Evolutionary conservation across 1,140 invertebrate genomes (phyloP).

Genomic region (Parapsyche elsis): DNA sequence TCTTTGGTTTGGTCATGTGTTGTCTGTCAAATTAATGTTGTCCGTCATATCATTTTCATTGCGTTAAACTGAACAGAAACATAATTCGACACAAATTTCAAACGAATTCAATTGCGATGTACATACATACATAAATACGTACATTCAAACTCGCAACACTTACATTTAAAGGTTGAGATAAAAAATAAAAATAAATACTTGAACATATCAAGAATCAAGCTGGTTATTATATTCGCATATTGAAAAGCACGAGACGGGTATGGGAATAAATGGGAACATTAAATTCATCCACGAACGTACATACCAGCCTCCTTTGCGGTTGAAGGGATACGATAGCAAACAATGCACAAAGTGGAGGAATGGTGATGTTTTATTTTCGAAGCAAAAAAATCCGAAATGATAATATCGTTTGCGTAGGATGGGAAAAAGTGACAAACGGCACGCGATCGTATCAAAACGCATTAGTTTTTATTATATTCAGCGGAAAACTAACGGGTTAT

Average conservation of each 20-base stretch:
- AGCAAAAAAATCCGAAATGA: too few relatives aligned
- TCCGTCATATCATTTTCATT: not conserved
- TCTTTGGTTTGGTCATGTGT: constrained; percentile 7
- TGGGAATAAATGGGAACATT: too few relatives aligned
- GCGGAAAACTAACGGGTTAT: not conserved
- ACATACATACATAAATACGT: too few relatives aligned
- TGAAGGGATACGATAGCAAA: not conserved
- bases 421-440: not conserved
- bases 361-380: not conserved
- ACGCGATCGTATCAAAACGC: constrained; percentile 14
- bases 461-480: constrained; percentile 22
- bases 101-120: too few relatives aligned
- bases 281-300: too few relatives aligned
- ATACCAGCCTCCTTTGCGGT: not conserved
- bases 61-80: not conserved
- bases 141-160: too few relatives aligned
- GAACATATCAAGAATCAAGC: too few relatives aligned
- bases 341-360: constrained; percentile 2
- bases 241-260: too few relatives aligned
- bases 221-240: too few relatives aligned
- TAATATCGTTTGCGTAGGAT: not conserved
- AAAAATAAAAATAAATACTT: too few relatives aligned
- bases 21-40: not conserved
- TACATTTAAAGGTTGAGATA: too few relatives aligned
- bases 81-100: too few relatives aligned